Conservation (phyloP, 2,888 invertebrate genomes). For the Sialis lutaria region DNA sequence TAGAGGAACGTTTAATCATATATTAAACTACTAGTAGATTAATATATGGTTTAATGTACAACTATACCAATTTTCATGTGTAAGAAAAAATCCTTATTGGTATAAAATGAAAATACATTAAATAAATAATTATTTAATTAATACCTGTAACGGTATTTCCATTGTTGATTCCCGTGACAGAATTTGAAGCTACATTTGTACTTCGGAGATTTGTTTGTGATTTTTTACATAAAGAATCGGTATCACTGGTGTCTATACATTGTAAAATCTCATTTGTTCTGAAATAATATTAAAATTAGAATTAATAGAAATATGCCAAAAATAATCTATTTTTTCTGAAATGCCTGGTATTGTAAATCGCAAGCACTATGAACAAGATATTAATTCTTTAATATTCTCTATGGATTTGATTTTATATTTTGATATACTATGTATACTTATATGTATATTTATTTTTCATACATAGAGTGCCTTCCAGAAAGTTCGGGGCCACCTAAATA, state of each 20-base stretch:
- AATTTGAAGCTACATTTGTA: slow-evolving; percentile 1
- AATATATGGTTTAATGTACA: no score
- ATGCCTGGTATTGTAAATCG: background rate
- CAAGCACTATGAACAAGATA: background rate
- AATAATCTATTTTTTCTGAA: background rate
- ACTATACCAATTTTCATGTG: background rate
- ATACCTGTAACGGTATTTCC: background rate
- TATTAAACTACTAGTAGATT: no score
- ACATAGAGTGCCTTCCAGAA: no score
- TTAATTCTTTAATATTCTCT: no score
- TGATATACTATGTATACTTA: no score
- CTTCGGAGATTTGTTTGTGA: slow-evolving; percentile 4
- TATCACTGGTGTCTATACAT: slow-evolving; percentile 5
- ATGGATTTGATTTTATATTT: background rate
- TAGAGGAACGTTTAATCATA: no score
- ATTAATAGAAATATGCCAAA: background rate
- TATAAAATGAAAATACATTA: background rate
- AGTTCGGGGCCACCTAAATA: no score
- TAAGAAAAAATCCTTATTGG: background rate
- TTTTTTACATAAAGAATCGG: slow-evolving; percentile 5
- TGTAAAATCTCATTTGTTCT: slow-evolving; percentile 5
- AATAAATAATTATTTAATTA: background rate
- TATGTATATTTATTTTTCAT: no score
- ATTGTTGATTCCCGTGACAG: background rate
- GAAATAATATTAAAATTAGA: background rate